Base-by-base conservation (phyloP, 2,113 vertebrate genomes). In the Theristicus caerulescens region DNA sequence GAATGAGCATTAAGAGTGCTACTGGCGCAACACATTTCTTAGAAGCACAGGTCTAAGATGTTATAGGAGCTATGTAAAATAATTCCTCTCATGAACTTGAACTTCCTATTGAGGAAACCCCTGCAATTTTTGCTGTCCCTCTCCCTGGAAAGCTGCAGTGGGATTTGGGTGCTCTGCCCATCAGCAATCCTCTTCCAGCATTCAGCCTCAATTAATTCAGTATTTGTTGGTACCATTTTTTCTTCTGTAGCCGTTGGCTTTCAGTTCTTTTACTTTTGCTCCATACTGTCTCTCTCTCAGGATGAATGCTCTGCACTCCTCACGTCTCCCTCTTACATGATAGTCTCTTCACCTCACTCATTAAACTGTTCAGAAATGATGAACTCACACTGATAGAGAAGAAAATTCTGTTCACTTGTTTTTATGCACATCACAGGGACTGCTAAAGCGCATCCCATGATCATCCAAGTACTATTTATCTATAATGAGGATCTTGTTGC, bases 401-500 rank as follows among this genome's bases (percentile, higher is more conserved):
- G 57, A 85, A 87, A 95, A 94, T 72, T 88, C 93, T 38, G 22
- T 42, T 81, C 46, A 12, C 46, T 83, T 92, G 67, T 88, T 88
- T 73, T 90, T 81, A 70, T 59, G 86, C 69, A 42, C 34, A 78
- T 70, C 64, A 70, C 64, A 55, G 64, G 59, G 76, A 73, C 76
- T 51, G 58, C 64, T 81, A 73, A 88, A 92, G 88, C 72, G 81
- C 80, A 86, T 47, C 55, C 69, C 38, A 0, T 62, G 82, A 81
- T 70, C 91, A 90, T 49, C 64, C 59, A 58, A 76, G 64, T 20
- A 34, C 80, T 62, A 15, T 78, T 83, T 86, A 94, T 86, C 91
- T 88, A 55, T 88, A 93, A 92, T 69, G 88, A 95, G 71, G 74
- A 94, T 86, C 92, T 93, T 36, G 22, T 82, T 71, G 42, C 71